Evolutionary conservation across 2,888 invertebrate genomes (phyloP).

Genomic region (Smittia sp.): DNA sequence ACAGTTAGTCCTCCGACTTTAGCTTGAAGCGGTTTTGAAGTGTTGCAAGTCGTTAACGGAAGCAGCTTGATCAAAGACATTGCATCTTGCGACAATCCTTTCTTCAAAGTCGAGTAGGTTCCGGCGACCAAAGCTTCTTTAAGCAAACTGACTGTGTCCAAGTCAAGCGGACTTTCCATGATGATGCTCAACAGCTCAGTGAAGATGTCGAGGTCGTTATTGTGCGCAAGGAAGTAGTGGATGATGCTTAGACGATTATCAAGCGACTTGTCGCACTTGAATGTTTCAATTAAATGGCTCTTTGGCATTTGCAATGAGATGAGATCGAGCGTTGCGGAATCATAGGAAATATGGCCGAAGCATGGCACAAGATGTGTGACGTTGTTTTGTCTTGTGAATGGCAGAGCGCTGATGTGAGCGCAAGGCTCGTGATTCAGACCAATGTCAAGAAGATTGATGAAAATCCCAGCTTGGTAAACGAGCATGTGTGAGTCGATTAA

Average conservation of each 20-base stretch:
- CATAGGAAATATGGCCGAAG: constrained; percentile 53
- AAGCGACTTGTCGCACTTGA: constrained; percentile 63
- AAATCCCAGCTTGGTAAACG: constrained; percentile 78
- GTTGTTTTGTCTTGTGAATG: constrained; percentile 57
- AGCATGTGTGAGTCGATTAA: constrained; percentile 73
- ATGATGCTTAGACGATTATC: constrained; percentile 77
- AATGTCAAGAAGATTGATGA: constrained; percentile 81
- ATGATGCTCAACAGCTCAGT: constrained; percentile 67
- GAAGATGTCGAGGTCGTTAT: constrained; percentile 69
- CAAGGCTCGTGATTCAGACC: constrained; percentile 80
- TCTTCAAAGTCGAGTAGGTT: constrained; percentile 68
- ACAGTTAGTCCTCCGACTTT: constrained; percentile 57
- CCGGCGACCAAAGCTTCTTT: constrained; percentile 79
- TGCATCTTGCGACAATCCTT: constrained; percentile 71
- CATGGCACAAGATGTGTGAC: constrained; percentile 67
- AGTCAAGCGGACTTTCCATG: constrained; percentile 60
- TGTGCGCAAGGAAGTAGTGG: constrained; percentile 78
- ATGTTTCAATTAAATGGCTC: constrained; percentile 66
- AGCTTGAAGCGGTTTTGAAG: constrained; percentile 51
- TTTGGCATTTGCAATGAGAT: constrained; percentile 65
- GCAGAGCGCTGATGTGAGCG: constrained; percentile 71
- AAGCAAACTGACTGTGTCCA: constrained; percentile 60
- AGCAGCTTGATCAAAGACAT: constrained; percentile 65
- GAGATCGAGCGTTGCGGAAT: constrained; percentile 70
- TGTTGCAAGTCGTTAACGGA: constrained; percentile 63